These are phyloP conservation scores for Camponotus floridanus DNA, from an alignment of 1,140 invertebrate species.

Conservation along the genomic window DNA sequence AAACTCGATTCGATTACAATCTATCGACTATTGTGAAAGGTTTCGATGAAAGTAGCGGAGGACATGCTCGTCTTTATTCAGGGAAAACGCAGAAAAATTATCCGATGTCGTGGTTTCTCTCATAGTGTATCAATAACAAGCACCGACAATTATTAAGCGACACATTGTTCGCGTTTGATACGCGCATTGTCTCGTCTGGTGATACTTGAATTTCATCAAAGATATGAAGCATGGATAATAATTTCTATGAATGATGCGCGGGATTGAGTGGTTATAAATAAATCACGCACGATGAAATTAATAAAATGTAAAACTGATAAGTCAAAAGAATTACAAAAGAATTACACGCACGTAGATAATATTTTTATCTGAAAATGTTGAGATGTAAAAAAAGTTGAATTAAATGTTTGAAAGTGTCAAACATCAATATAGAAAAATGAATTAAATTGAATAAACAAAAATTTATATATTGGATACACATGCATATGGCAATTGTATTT, in stretches of 20 bases:
- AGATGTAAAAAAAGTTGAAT: not conserved
- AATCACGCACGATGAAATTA: constrained; percentile 34
- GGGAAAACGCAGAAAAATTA: constrained; percentile 37
- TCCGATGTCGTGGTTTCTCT: constrained; percentile 9
- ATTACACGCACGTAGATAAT: not conserved
- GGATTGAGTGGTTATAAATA: constrained; percentile 23
- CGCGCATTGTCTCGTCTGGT: constrained; percentile 40
- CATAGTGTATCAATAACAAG: constrained; percentile 47
- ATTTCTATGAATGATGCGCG: constrained; percentile 38
- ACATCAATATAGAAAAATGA: constrained; percentile 18
- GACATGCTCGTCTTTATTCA: constrained; percentile 44
- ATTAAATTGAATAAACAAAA: not conserved
- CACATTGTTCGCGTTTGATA: constrained; percentile 55
- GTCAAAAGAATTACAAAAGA: not conserved
- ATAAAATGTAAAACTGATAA: not conserved
- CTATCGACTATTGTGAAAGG: constrained; percentile 50
- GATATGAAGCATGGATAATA: constrained; percentile 44
- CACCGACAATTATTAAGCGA: constrained; percentile 49
- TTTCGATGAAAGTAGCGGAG: constrained; percentile 41
- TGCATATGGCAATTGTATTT: constrained; percentile 42
- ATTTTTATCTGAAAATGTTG: not conserved
- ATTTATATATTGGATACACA: not conserved
- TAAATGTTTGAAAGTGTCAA: not conserved
- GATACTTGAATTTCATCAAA: constrained; percentile 50
- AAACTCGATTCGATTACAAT: constrained; percentile 38